Evolutionary conservation across 2,888 invertebrate species (phyloP), one percentile per base, ranked within the genome.

Genomic region (Drosophila recens): DNA sequence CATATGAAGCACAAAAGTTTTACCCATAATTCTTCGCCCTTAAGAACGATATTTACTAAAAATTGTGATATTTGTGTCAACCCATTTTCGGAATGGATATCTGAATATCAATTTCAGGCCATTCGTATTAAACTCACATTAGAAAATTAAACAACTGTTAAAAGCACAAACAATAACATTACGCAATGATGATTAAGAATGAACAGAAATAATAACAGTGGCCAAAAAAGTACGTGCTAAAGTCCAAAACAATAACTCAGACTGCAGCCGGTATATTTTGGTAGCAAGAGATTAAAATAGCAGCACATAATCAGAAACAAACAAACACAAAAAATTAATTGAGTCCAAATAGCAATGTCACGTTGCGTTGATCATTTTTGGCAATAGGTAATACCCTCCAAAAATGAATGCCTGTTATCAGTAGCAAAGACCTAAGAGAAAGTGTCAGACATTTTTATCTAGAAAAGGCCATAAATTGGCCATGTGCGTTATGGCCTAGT

Each of bases 401-500:
- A 43, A 46, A 42, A 27, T 58, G 42, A 42, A 27, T 64, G 42
- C 17, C 9, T 11, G 27, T 70, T 74, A 79, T 79, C 79, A 17
- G 30, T 51, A 20, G 9, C 45, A 10, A 51, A 40, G 13, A 43
- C 13, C 27, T 42, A 34, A 71, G 61, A 67, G 49, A 61, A 72
- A 54, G 45, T 64, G 61, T 56, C 34, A 75, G 75, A 79, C 79
- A 65, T 40, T 65, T 43, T 20, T 62, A 56, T 58, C 49, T 42
- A 49, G 30, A 57, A 57, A 34, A 57, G 15, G 20, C 42, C 27
- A 49, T 65, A 65, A 58, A 65, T 46, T 48, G 61, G 42, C 13
- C 15, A 30, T 42, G 36, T 57, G 52, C 15, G 40, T 23, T 52
- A 27, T 42, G 48, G 30, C 20, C 20, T n/a, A n/a, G 15, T 40